Conservation (phyloP, 1,140 invertebrate species). For the Caenorhabditis briggsae region DNA sequence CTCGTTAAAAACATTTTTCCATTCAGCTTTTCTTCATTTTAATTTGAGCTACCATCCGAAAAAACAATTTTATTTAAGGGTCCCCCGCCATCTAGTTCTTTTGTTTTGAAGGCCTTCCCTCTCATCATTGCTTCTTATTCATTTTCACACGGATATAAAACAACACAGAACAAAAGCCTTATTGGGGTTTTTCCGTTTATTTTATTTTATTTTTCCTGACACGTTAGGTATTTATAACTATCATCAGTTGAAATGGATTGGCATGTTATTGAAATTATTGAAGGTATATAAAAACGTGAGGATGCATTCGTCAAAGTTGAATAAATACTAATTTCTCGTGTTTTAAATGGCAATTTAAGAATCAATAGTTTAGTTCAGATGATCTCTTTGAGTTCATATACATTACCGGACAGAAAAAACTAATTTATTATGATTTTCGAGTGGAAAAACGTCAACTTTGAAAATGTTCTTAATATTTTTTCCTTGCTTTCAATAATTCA, state of each 20-base stretch:
- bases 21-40: neutral
- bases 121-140: neutral
- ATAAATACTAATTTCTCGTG: neutral
- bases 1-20: neutral
- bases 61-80: slow-evolving; percentile 13
- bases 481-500: no score
- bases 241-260: slow-evolving; percentile 24
- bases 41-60: neutral
- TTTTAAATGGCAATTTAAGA: no score
- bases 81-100: neutral
- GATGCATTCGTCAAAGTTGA: neutral
- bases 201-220: neutral
- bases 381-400: no score
- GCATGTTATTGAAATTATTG: neutral
- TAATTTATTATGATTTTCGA: no score
- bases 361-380: no score
- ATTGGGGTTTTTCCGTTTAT: neutral
- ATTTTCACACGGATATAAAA: slow-evolving; percentile 50
- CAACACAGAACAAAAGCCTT: slow-evolving; percentile 29
- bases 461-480: no score
- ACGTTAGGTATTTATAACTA: neutral
- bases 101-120: slow-evolving; percentile 1
- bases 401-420: no score
- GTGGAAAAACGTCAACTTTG: no score
- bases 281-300: neutral